phyloP scores from a whole-genome alignment of 2,888 invertebrate species.

The Teleiodes luculella region DNA sequence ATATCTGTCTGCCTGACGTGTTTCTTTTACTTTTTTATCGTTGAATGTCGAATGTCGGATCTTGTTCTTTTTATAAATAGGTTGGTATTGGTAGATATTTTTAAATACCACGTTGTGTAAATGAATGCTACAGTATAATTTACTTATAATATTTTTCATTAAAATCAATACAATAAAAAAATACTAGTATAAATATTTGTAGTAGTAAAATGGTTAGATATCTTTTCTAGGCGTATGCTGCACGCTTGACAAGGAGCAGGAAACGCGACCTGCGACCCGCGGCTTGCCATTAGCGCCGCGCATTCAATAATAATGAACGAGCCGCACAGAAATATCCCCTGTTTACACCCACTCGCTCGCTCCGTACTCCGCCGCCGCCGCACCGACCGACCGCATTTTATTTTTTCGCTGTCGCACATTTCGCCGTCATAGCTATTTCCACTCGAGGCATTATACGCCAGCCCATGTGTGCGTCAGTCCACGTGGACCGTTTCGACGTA shows the following conservation, averaged over 20 bases:
- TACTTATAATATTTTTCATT: not conserved
- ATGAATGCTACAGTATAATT: no score
- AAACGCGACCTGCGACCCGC: conserved; percentile 45
- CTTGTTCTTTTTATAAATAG: conserved; percentile 9
- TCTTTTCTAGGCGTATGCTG: not conserved
- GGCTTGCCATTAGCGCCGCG: conserved; percentile 68
- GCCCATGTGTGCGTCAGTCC: conserved; percentile 69
- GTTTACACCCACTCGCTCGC: conserved; percentile 77
- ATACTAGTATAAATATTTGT: not conserved
- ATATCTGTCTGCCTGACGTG: conserved; percentile 32
- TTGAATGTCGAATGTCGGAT: conserved; percentile 24
- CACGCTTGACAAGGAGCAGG: conserved; percentile 24
- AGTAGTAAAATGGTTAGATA: not conserved
- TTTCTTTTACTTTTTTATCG: conserved; percentile 38
- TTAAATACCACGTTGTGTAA: not conserved
- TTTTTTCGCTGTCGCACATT: conserved; percentile 80
- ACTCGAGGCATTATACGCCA: conserved; percentile 77
- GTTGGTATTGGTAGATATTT: conserved; percentile 7
- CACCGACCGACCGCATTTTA: conserved; percentile 79
- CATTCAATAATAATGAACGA: conserved; percentile 78
- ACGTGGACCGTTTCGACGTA: conserved; percentile 74
- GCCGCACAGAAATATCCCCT: conserved; percentile 76
- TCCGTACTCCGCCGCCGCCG: conserved; percentile 46
- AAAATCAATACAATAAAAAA: not conserved
- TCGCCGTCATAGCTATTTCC: conserved; percentile 80